These are phyloP conservation scores for Chromobotia macracanthus DNA, from an alignment of 2,797 vertebrate genomes.

Conservation along the genomic window DNA sequence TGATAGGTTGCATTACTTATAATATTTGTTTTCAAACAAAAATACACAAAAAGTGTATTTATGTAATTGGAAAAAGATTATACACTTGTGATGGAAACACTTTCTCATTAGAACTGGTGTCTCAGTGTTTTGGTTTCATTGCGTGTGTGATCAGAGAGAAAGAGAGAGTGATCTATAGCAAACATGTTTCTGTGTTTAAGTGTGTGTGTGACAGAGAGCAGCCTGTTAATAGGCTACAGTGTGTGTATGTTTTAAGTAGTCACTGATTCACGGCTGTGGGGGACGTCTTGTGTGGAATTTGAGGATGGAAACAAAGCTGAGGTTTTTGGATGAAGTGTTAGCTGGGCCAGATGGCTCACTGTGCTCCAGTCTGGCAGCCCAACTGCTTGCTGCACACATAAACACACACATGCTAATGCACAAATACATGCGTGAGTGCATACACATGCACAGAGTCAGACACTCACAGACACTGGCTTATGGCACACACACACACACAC, in stretches of 20 bases:
- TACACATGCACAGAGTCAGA: slow-evolving; percentile 41
- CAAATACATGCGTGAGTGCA: slow-evolving; percentile 39
- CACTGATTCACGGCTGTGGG: slow-evolving; percentile 58
- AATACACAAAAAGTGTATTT: no score
- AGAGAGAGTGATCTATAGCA: slow-evolving; percentile 31
- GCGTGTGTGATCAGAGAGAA: slow-evolving; percentile 27
- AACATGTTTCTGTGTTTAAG: slow-evolving; percentile 1
- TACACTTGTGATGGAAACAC: slow-evolving; percentile 44
- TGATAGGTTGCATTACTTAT: neutral
- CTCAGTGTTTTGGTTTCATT: slow-evolving; percentile 17
- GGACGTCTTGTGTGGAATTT: slow-evolving; percentile 54
- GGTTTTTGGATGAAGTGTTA: slow-evolving; percentile 84
- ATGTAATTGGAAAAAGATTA: slow-evolving; percentile 47
- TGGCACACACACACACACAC: slow-evolving; percentile 6
- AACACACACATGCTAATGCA: slow-evolving; percentile 53
- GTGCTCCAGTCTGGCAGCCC: slow-evolving; percentile 88
- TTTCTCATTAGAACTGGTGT: slow-evolving; percentile 13
- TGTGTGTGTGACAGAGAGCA: slow-evolving; percentile 35
- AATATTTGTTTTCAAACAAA: slow-evolving; percentile 42
- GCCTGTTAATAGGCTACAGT: slow-evolving; percentile 36
- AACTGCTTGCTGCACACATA: slow-evolving; percentile 77
- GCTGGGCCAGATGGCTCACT: slow-evolving; percentile 88
- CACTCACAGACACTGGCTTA: slow-evolving; percentile 33
- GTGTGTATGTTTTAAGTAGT: slow-evolving; percentile 57
- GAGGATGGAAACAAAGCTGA: slow-evolving; percentile 85